These are phyloP conservation scores for Lepus oiostolus DNA, from an alignment of 2,797 vertebrate species.

Conservation along the genomic window DNA sequence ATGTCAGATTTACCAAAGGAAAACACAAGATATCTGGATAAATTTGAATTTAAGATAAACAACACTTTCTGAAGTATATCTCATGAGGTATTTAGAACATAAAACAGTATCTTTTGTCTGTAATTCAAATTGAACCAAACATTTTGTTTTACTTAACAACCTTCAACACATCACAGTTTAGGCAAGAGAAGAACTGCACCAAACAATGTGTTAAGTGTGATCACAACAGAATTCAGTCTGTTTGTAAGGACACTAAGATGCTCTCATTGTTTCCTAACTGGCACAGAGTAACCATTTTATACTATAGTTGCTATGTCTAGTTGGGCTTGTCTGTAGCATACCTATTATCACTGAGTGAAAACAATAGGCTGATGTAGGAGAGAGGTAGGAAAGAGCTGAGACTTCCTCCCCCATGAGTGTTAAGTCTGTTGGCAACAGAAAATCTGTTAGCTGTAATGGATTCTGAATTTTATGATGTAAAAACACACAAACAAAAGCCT, in stretches of 20 bases:
- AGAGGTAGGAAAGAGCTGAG: neutral
- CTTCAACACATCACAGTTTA: neutral
- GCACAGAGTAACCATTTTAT: neutral
- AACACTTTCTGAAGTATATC: neutral
- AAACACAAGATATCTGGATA: neutral
- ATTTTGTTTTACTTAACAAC: conserved; percentile 5
- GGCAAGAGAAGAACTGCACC: neutral
- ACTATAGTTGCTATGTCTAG: neutral
- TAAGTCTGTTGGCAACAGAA: neutral
- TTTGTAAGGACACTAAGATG: conserved; percentile 17
- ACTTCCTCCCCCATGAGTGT: neutral
- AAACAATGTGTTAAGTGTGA: neutral
- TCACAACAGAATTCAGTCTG: neutral
- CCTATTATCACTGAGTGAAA: neutral
- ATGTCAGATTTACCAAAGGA: neutral
- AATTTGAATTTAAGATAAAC: conserved; percentile 47
- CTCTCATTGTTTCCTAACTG: neutral
- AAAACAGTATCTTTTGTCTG: conserved; percentile 11
- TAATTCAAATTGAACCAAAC: neutral
- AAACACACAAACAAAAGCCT: conserved; percentile 3
- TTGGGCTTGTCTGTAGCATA: neutral
- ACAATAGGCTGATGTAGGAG: neutral
- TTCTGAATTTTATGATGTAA: neutral
- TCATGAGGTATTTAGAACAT: neutral
- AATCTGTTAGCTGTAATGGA: neutral